phyloP scores from a whole-genome alignment of 1,140 invertebrate genomes.

The Chionoecetes opilio region DNA sequence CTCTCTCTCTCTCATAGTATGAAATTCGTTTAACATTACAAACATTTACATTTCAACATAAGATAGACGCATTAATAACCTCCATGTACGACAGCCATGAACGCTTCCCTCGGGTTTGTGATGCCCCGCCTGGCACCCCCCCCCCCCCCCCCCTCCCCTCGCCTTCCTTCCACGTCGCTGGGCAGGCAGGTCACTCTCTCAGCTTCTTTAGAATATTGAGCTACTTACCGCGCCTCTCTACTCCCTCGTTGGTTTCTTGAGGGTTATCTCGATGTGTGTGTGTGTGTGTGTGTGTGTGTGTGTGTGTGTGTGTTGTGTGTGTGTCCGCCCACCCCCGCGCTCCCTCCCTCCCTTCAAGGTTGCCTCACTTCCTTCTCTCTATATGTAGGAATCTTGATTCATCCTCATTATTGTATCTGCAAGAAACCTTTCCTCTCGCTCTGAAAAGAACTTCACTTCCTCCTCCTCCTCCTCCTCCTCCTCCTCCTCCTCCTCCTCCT shows the following conservation, averaged over 20 bases:
- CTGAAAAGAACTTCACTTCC: not conserved
- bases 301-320: not conserved
- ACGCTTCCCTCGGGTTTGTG: no score
- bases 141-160: no score
- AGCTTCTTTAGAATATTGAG: not conserved
- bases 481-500: no score
- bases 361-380: not conserved
- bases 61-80: no score
- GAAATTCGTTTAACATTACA: no score
- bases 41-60: no score
- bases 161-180: no score
- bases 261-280: not conserved
- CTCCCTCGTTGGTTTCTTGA: not conserved
- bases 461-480: not conserved
- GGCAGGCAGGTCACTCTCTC: no score
- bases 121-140: no score
- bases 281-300: constrained; percentile 48
- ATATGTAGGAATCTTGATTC: not conserved
- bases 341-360: not conserved
- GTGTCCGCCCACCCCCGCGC: not conserved
- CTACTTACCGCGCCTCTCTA: not conserved
- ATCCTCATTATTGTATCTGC: constrained; percentile 10
- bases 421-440: not conserved
- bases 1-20: not conserved
- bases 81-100: no score